These are phyloP conservation scores for Euzetes globulus DNA, from an alignment of 2,888 invertebrate genomes.

Conservation along the genomic window DNA sequence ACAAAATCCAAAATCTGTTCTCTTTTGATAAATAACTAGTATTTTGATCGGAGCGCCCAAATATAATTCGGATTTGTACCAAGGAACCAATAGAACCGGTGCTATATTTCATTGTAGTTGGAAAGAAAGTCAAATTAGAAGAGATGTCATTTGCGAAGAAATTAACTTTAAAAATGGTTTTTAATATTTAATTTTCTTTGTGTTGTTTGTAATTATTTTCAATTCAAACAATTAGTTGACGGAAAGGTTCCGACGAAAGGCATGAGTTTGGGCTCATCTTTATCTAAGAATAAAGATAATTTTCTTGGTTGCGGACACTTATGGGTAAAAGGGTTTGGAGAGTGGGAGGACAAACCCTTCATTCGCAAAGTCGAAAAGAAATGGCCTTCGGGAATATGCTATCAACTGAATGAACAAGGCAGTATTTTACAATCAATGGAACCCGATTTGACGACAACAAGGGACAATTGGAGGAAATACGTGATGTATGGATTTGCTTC, in stretches of 20 bases:
- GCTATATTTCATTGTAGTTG: not conserved
- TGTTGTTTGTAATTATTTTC: too few species aligned
- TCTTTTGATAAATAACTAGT: not conserved
- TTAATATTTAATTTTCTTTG: too few species aligned
- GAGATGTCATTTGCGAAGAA: not conserved
- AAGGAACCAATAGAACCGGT: not conserved
- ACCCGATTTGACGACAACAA: too few species aligned
- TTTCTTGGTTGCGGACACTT: not conserved
- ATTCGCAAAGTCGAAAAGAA: too few species aligned
- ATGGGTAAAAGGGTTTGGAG: not conserved
- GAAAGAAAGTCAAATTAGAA: not conserved
- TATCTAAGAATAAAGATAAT: not conserved
- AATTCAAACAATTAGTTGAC: not conserved
- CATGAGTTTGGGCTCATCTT: constrained; percentile 8
- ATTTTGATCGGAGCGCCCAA: not conserved
- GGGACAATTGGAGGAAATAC: too few species aligned
- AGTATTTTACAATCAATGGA: too few species aligned
- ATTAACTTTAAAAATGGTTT: not conserved
- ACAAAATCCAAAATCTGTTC: not conserved
- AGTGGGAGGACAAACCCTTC: not conserved
- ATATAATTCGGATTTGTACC: not conserved
- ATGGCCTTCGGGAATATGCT: not conserved
- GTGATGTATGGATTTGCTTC: not conserved
- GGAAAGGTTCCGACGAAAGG: not conserved
- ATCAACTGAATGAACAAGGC: not conserved